phyloP scores from a whole-genome alignment of 2,797 vertebrate genomes.

The Dipus sagitta region DNA sequence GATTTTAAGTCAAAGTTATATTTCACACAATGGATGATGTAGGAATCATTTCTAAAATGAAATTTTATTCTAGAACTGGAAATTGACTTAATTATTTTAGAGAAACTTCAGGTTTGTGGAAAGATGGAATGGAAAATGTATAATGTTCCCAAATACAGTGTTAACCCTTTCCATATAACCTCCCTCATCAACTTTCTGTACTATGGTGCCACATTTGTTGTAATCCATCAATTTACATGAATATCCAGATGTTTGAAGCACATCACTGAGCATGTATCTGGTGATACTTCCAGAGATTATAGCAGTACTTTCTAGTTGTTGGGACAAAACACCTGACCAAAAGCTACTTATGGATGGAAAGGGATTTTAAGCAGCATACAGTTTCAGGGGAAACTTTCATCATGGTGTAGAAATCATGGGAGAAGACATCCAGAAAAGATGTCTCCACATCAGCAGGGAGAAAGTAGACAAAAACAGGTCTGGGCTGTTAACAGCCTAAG shows the following conservation, averaged over 20 bases:
- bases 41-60: background rate
- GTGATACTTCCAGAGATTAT: background rate
- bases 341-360: too few species aligned
- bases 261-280: background rate
- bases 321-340: too few species aligned
- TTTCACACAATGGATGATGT: background rate
- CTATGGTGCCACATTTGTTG: background rate
- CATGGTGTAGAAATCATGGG: too few species aligned
- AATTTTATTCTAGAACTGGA: background rate
- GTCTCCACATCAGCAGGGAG: too few species aligned
- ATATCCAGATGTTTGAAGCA: too few species aligned
- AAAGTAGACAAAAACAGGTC: too few species aligned
- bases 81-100: background rate
- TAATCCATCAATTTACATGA: background rate
- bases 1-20: background rate
- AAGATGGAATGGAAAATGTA: background rate
- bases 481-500: too few species aligned
- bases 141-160: background rate
- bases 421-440: too few species aligned
- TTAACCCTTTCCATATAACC: accelerated
- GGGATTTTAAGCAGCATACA: too few species aligned
- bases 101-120: background rate
- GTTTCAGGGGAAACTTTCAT: too few species aligned
- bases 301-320: too few species aligned
- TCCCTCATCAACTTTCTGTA: background rate